phyloP scores from a whole-genome alignment of 2,888 invertebrate genomes.

The Operophtera brumata region DNA sequence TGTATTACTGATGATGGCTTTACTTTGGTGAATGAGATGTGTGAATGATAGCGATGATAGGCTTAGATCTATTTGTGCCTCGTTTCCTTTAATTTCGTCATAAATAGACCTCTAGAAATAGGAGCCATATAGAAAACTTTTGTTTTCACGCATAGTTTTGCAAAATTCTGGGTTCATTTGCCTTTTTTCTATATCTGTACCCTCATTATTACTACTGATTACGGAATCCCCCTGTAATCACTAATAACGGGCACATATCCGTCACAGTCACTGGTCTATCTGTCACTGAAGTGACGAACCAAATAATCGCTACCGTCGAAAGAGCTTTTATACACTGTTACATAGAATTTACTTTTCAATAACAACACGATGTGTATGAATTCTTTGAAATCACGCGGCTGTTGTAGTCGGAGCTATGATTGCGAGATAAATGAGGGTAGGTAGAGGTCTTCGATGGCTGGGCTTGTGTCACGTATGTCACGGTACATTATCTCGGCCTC shows the following conservation, averaged over 20 bases:
- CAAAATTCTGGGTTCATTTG: too few species aligned
- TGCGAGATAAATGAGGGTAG: slow-evolving; percentile 14
- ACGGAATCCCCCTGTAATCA: slow-evolving; percentile 61
- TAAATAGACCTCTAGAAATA: neutral
- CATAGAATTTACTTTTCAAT: slow-evolving; percentile 37
- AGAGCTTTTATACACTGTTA: slow-evolving; percentile 18
- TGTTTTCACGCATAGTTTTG: neutral
- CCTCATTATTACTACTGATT: slow-evolving; percentile 57
- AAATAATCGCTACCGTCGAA: slow-evolving; percentile 31
- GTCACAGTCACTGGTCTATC: slow-evolving; percentile 64
- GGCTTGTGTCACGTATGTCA: slow-evolving; percentile 62
- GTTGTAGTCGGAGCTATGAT: slow-evolving; percentile 45
- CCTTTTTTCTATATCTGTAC: too few species aligned
- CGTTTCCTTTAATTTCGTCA: slow-evolving; percentile 4
- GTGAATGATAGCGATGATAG: slow-evolving; percentile 20
- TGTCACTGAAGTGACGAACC: slow-evolving; percentile 55
- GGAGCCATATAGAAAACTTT: neutral
- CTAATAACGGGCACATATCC: slow-evolving; percentile 69
- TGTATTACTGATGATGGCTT: slow-evolving; percentile 23
- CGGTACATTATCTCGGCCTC: slow-evolving; percentile 74
- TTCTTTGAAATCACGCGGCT: slow-evolving; percentile 50
- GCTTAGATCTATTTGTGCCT: slow-evolving; percentile 24
- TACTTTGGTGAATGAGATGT: slow-evolving; percentile 24
- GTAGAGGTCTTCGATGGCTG: slow-evolving; percentile 50
- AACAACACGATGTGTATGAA: slow-evolving; percentile 34